A percentile compares a stretch with the other conserved stretches of the same genome.
Conservation (phyloP, 2,113 vertebrate species). For the Lutjanus erythropterus region DNA sequence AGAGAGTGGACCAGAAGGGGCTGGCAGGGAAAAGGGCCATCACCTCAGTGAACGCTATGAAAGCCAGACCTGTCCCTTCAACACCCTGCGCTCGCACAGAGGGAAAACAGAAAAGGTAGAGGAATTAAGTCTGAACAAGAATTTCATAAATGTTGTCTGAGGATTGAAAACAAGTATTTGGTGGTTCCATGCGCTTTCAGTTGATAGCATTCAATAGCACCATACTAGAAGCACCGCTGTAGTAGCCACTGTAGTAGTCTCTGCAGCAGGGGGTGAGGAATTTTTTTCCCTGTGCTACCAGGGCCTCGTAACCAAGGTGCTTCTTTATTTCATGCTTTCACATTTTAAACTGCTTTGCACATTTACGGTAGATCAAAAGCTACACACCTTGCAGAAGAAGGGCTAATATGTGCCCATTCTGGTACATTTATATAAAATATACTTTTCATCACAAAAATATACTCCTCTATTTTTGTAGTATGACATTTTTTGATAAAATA, state of each 20-base stretch:
- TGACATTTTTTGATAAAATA: constrained; percentile 12
- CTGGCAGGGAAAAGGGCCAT: constrained; percentile 97
- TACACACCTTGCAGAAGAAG: background rate
- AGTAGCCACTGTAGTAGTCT: background rate
- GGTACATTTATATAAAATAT: background rate
- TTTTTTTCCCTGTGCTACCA: background rate
- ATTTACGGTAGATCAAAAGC: background rate
- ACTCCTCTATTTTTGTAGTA: background rate
- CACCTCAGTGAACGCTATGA: constrained; percentile 98
- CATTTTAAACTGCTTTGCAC: background rate
- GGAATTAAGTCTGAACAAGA: background rate
- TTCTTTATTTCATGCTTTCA: background rate
- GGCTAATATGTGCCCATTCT: background rate
- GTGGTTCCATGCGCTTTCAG: background rate
- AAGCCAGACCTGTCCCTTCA: constrained; percentile 97
- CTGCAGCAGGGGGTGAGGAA: background rate
- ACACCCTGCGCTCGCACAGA: constrained; percentile 87
- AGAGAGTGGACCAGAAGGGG: constrained; percentile 97
- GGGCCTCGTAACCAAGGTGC: background rate
- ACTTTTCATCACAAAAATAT: background rate
- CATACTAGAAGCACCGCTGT: background rate
- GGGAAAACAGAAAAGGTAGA: background rate
- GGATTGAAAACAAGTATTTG: background rate
- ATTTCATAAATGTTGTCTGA: background rate
- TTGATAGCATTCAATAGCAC: background rate